These are phyloP conservation scores for Plumapathes pennacea DNA, from an alignment of 92 coral and sea anemone species.

Conservation along the genomic window DNA sequence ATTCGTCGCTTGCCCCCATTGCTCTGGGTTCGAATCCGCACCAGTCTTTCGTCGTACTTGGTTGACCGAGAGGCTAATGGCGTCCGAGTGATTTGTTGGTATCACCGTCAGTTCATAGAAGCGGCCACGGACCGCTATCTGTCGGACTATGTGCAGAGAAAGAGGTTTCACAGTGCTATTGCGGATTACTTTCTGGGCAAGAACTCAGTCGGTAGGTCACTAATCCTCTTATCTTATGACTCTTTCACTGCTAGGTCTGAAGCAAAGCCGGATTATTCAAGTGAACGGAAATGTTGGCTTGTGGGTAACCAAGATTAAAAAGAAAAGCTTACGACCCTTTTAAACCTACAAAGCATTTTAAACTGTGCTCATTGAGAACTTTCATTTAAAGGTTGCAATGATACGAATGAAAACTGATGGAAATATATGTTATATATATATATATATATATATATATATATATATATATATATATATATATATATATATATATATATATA, in stretches of 20 bases:
- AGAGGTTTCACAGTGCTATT: constrained; percentile 53
- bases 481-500: no score
- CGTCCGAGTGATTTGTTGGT: constrained; percentile 74
- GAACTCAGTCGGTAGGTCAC: constrained; percentile 39
- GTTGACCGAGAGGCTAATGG: constrained; percentile 82
- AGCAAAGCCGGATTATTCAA: background rate
- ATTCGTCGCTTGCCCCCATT: constrained; percentile 86
- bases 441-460: no score
- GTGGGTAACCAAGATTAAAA: no score
- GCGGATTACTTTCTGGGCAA: constrained; percentile 78
- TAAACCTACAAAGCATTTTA: no score
- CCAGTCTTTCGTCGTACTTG: constrained; percentile 75
- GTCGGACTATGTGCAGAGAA: constrained; percentile 58
- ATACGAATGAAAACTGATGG: no score
- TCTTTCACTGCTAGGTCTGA: background rate
- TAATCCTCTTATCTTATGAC: background rate
- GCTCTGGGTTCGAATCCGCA: constrained; percentile 78
- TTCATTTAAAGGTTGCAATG: no score
- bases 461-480: no score
- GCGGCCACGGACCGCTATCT: constrained; percentile 77
- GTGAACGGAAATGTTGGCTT: no score
- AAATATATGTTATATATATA: no score
- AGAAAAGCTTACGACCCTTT: no score
- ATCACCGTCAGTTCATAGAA: constrained; percentile 80
- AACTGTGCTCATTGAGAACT: no score